A percentile compares a stretch with the other conserved stretches of the same genome.
phyloP scores from a whole-genome alignment of 2,113 vertebrate genomes.

The Siphamia tubifer region DNA sequence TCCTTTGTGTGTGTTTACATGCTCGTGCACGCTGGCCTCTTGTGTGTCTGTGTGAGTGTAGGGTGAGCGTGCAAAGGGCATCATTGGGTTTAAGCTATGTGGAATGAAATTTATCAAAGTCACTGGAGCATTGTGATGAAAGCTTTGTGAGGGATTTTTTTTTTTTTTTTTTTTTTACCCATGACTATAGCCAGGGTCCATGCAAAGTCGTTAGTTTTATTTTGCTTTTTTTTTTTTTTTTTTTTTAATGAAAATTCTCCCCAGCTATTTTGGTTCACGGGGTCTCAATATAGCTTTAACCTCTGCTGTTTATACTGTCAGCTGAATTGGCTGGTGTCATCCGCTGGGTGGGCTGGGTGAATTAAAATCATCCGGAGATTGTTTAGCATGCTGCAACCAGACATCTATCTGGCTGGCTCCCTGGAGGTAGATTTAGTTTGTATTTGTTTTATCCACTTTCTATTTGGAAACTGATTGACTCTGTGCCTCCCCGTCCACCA shows the following conservation, averaged over 20 bases:
- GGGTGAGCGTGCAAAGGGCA: neutral
- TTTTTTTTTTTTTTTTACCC: slow-evolving; percentile 40
- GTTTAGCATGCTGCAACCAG: slow-evolving; percentile 46
- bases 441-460: slow-evolving; percentile 61
- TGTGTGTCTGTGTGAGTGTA: neutral
- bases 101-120: slow-evolving; percentile 47
- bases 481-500: slow-evolving; percentile 34
- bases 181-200: slow-evolving; percentile 19
- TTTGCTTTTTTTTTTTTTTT: slow-evolving; percentile 26
- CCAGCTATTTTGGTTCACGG: slow-evolving; percentile 46
- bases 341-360: neutral
- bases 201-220: slow-evolving; percentile 39
- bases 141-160: slow-evolving; percentile 43
- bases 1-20: neutral
- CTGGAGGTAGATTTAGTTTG: slow-evolving; percentile 51
- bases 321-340: slow-evolving; percentile 19
- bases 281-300: slow-evolving; percentile 40
- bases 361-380: slow-evolving; percentile 39
- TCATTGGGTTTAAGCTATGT: slow-evolving; percentile 21
- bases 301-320: slow-evolving; percentile 38
- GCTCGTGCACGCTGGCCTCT: neutral
- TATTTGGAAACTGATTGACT: slow-evolving; percentile 57
- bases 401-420: slow-evolving; percentile 23
- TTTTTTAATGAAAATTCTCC: slow-evolving; percentile 60
- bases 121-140: slow-evolving; percentile 50